These are phyloP conservation scores for Coendou prehensilis DNA, from an alignment of 2,797 vertebrate genomes.

Conservation along the genomic window DNA sequence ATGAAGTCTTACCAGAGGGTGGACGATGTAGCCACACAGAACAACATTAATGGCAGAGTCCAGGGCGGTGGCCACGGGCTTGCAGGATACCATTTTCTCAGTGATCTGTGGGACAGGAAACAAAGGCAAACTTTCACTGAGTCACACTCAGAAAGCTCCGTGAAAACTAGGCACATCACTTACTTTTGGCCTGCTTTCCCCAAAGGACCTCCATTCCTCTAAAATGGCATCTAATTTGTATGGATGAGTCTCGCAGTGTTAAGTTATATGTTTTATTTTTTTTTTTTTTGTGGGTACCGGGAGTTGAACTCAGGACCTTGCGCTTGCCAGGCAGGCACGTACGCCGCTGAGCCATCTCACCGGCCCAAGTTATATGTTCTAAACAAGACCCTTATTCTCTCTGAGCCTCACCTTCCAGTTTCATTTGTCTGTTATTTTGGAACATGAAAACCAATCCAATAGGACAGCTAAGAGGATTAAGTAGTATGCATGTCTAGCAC, in stretches of 20 bases:
- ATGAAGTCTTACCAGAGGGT: slow-evolving; percentile 95
- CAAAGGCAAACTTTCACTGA: background rate
- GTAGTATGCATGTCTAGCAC: accelerated
- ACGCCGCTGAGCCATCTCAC: no score
- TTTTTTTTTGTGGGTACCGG: no score
- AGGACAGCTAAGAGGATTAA: background rate
- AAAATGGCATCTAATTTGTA: background rate
- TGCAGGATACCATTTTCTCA: slow-evolving; percentile 94
- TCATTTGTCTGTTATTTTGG: no score
- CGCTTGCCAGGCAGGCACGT: no score
- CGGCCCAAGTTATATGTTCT: background rate
- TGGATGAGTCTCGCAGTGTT: accelerated
- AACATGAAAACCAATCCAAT: background rate
- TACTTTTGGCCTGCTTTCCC: background rate
- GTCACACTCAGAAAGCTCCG: background rate
- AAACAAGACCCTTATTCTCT: background rate
- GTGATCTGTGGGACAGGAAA: slow-evolving; percentile 89
- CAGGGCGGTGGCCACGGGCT: slow-evolving; percentile 95
- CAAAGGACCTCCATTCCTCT: background rate
- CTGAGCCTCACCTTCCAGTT: background rate
- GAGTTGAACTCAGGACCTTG: no score
- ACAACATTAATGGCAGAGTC: slow-evolving; percentile 94
- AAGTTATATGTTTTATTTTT: background rate
- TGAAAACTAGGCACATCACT: background rate
- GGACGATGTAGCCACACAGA: slow-evolving; percentile 93